Evolutionary conservation across 2,797 vertebrate species (phyloP).

Genomic region (Gambusia yucatana): DNA sequence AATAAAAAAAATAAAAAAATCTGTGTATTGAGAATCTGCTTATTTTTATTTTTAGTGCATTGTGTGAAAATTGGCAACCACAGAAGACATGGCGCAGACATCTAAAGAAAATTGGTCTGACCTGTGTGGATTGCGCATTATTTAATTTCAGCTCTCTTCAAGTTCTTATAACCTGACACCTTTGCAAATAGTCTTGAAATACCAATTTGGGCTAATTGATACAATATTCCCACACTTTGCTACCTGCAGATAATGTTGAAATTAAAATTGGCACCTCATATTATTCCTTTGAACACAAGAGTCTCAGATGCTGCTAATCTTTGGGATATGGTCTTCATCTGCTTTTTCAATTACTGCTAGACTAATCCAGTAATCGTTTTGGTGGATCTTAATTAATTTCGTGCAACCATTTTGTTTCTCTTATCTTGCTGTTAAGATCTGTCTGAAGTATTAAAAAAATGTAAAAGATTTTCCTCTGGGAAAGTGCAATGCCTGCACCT

Average conservation of each 20-base stretch:
- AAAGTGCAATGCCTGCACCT: constrained; percentile 46
- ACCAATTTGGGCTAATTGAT: constrained; percentile 29
- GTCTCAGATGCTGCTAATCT: constrained; percentile 54
- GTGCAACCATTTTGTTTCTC: constrained; percentile 69
- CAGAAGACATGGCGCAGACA: constrained; percentile 17
- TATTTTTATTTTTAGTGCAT: constrained; percentile 43
- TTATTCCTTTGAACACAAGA: constrained; percentile 51
- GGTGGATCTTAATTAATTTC: constrained; percentile 82
- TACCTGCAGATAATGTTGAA: constrained; percentile 17
- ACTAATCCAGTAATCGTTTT: constrained; percentile 75
- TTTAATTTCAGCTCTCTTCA: constrained; percentile 9
- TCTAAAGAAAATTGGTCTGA: constrained; percentile 24
- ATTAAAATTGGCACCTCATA: constrained; percentile 38
- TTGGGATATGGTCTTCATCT: constrained; percentile 59
- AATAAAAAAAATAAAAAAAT: constrained; percentile 24
- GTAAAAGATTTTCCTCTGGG: constrained; percentile 35
- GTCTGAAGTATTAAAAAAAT: constrained; percentile 41
- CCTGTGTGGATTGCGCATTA: constrained; percentile 25
- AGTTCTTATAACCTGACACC: constrained; percentile 27
- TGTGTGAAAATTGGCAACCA: constrained; percentile 7
- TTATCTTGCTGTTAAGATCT: constrained; percentile 66
- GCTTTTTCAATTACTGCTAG: constrained; percentile 70
- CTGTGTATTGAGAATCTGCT: constrained; percentile 22
- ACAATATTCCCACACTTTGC: constrained; percentile 20
- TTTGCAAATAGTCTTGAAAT: constrained; percentile 23